Evolutionary conservation across 2,888 invertebrate genomes (phyloP).

Genomic region (Vesta saturnalis): DNA sequence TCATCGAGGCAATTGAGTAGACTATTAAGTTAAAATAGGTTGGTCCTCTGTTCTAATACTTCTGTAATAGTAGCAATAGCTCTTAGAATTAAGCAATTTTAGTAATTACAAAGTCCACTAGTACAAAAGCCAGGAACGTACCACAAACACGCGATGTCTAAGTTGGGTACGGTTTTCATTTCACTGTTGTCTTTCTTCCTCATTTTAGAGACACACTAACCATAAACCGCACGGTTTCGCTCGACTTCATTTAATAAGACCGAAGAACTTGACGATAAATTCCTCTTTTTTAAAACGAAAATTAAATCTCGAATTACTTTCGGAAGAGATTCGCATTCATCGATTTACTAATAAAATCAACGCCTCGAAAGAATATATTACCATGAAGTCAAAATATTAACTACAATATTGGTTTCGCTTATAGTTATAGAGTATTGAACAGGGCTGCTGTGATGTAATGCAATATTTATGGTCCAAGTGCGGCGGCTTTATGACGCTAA

Average conservation of each 20-base stretch:
- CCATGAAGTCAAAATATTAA: slow-evolving; percentile 26
- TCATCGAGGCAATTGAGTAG: slow-evolving; percentile 27
- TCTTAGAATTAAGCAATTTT: slow-evolving; percentile 40
- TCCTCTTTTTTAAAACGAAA: slow-evolving; percentile 10
- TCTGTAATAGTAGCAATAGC: slow-evolving; percentile 33
- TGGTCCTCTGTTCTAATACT: slow-evolving; percentile 23
- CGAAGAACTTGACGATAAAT: slow-evolving; percentile 7
- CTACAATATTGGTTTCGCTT: slow-evolving; percentile 18
- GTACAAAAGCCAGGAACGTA: slow-evolving; percentile 34
- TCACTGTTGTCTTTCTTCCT: slow-evolving; percentile 20
- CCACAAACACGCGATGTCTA: slow-evolving; percentile 32
- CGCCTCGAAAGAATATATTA: slow-evolving; percentile 24
- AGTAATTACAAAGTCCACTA: slow-evolving; percentile 34
- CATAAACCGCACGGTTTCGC: slow-evolving; percentile 17
- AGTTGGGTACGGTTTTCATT: slow-evolving; percentile 28
- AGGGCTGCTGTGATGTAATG: slow-evolving; percentile 49
- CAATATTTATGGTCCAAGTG: slow-evolving; percentile 53
- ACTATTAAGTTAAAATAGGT: slow-evolving; percentile 29
- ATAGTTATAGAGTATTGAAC: slow-evolving; percentile 36
- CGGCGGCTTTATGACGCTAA: slow-evolving; percentile 52
- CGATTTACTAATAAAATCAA: slow-evolving; percentile 27
- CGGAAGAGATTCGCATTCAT: slow-evolving; percentile 22
- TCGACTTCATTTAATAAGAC: slow-evolving; percentile 13
- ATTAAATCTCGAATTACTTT: slow-evolving; percentile 5
- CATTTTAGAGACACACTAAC: slow-evolving; percentile 14